Base-by-base conservation (phyloP, 2,888 invertebrate species). In the Saturnia japonica region DNA sequence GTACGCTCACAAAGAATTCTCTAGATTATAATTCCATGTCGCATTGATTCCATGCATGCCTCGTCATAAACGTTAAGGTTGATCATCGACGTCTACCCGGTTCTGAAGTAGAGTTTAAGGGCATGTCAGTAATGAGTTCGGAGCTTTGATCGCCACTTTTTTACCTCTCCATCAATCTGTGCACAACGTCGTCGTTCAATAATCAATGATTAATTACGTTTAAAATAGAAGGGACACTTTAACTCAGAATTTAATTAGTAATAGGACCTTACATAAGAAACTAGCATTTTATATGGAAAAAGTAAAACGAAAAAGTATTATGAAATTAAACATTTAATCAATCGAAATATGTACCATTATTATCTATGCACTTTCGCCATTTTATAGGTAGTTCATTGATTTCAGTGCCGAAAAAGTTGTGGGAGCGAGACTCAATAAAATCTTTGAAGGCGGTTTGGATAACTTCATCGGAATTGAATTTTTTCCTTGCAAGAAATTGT, bases 11-110 rank as follows among this genome's bases (percentile, higher is more conserved):
- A 4, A 28, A 25, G 25, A 60, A 28, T 28, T 74, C 72, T 73
- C 43, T 72, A 22, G 0, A 25, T 54, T 51, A 25, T 68, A 66
- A 66, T n/a, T 69, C 70, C 66, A 1, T 25, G 51, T 14, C 19
- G 22, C 28, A 60, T 43, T 22, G 51, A 70, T 47, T 66, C 34
- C 75, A 75, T 81, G 80, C 82, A 82, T 84, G 82, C 79, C 78
- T 77, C 81, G 76, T 83, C 83, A 85, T 83, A 84, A 85, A 85
- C 81, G 74, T 80, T 76, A 78, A 81, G 73, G 74, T 80, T 84
- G 84, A 87, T 85, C 80, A 84, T 60, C 57, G 57, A 82, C 78
- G 78, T 76, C 80, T 80, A 72, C 80, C 80, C 80, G 84, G 83
- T 87, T 84, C 81, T 74, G 70, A 68, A 75, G 74, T 67, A 67